A percentile compares a stretch with the other conserved stretches of the same genome.
Conservation (phyloP, 2,113 vertebrate genomes). For the Hippolais icterina region DNA sequence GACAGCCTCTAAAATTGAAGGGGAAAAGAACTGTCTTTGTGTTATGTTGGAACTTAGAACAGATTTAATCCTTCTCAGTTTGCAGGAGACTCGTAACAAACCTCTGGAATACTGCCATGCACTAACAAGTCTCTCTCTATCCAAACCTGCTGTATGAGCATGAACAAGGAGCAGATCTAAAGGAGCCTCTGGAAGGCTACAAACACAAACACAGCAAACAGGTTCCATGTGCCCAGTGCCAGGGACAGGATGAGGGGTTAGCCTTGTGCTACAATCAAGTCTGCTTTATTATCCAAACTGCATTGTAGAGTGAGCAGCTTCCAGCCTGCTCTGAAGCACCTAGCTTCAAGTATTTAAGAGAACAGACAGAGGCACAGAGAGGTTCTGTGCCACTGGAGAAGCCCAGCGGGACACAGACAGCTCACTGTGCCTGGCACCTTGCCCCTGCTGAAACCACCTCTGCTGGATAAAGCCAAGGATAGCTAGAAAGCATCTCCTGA, state of each 20-base stretch:
- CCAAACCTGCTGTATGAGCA: accelerated
- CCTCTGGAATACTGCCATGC: neutral
- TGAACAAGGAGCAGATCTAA: accelerated
- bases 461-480: neutral
- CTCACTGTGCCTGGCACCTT: neutral
- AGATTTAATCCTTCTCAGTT: neutral
- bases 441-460: neutral
- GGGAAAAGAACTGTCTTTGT: neutral
- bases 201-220: neutral
- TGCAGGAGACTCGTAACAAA: neutral
- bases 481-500: accelerated
- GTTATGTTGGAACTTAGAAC: accelerated
- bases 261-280: neutral
- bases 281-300: neutral
- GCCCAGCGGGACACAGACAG: accelerated
- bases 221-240: accelerated
- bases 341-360: accelerated
- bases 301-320: accelerated
- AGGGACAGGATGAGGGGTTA: neutral
- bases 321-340: accelerated
- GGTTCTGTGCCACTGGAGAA: neutral
- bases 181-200: neutral
- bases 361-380: accelerated
- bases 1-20: neutral
- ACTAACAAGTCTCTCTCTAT: neutral